phyloP scores from a whole-genome alignment of 2,888 invertebrate species.

The Nomada hirtipes region DNA sequence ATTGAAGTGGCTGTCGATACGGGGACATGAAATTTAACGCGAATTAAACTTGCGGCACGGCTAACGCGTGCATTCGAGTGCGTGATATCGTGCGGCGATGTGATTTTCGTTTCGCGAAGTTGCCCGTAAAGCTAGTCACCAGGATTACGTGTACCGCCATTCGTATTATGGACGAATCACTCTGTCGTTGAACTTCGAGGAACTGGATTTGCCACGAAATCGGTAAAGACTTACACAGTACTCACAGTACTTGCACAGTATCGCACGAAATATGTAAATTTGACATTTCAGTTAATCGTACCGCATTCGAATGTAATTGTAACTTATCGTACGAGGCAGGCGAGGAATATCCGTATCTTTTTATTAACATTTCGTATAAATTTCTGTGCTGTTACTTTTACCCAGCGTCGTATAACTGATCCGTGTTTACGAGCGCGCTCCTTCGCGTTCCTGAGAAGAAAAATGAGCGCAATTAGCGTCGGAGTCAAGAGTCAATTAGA shows the following conservation, averaged over 20 bases:
- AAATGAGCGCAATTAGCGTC: conserved; percentile 52
- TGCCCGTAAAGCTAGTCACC: neutral
- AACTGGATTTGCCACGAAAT: conserved; percentile 8
- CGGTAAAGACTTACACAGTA: conserved; percentile 17
- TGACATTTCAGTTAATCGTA: no score
- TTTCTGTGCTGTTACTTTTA: neutral
- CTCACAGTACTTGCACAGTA: neutral
- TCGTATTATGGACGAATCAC: conserved; percentile 24
- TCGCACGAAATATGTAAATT: no score
- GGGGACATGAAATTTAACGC: neutral
- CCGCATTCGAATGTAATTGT: no score
- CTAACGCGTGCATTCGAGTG: neutral
- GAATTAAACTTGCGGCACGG: conserved; percentile 11
- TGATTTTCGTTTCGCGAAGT: conserved; percentile 6
- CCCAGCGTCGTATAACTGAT: neutral
- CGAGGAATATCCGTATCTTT: neutral
- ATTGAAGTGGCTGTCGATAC: conserved; percentile 2
- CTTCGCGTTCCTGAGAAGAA: conserved; percentile 21
- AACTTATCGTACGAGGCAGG: no score
- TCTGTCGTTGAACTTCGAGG: neutral
- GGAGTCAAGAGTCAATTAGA: conserved; percentile 63
- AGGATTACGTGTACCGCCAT: neutral
- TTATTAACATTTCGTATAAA: neutral
- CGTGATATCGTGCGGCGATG: neutral
- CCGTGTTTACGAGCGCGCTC: conserved; percentile 18